Percentiles rank a stretch among this genome's conserved stretches.
phyloP scores from a whole-genome alignment of 2,113 vertebrate genomes.

The mouse (Mus musculus) region GRCm39 chr7:141370501-141371000 shows the following conservation, averaged over 20 bases:
- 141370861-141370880: conserved; percentile 58
- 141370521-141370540: accelerated
- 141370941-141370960: background rate
- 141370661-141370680: conserved; percentile 81
- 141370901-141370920: accelerated
- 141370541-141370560: accelerated
- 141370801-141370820: conserved; percentile 71
- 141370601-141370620: conserved; percentile 69
- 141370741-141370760: accelerated
- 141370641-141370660: conserved; percentile 76
- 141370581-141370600: conserved; percentile 84
- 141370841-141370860: background rate
- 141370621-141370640: accelerated
- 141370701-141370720: accelerated
- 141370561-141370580: conserved; percentile 85
- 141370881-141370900: accelerated
- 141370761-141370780: conserved; percentile 85
- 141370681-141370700: conserved; percentile 77
- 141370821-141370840: conserved; percentile 69
- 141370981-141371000: background rate
- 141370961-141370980: accelerated
- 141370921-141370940: background rate
- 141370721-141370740: background rate
- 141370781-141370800: conserved; percentile 78
- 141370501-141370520: too few relatives aligned